Base-by-base conservation (phyloP, 1,140 invertebrate genomes). In the Drosophila grimshawi region DNA sequence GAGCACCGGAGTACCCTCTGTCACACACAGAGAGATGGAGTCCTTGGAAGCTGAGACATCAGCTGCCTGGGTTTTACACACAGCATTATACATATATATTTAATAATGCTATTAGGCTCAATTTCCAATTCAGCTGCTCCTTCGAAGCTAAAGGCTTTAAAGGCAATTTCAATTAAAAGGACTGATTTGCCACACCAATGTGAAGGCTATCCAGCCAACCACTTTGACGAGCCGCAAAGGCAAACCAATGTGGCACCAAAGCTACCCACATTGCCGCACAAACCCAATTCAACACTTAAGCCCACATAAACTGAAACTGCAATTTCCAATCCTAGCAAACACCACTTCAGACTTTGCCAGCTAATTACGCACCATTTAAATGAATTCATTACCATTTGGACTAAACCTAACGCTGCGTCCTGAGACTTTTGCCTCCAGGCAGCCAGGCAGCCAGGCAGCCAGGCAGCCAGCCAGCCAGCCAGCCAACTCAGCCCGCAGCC, bases 321-420 rank as follows among this genome's bases (percentile, higher is more conserved):
- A 68, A 53, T 68, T 52, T 6, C n/a, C 52, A 35, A 32, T 5
- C 32, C 30, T 5, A 19, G 19, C 35, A 52, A 11, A 48, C 8
- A 37, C 35, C 2, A 19, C 7, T 33, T 35, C 7, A 11, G 45
- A 45, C n/a, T 49, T 81, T 57, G 48, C 43, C 74, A 56, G 86
- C 74, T 89, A 80, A 88, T 88, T 88, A 88, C 83, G 83, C 83
- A 76, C 80, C 72, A 86, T 86, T 86, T 82, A 86, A 86, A 86
- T 80, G 75, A 86, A 86, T 86, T 88, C 83, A 86, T 86, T 86
- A 88, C 62, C 73, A 83, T 88, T 68, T 71, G 59, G 29, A 69
- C 68, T 77, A 68, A 86, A 78, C 81, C 72, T 39, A 35, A 19
- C 48, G 37, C 57, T 43, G 49, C 61, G 57, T 56, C 66, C 62